Conservation (phyloP, 2,113 vertebrate genomes). For the Odontophorus gujanensis region DNA sequence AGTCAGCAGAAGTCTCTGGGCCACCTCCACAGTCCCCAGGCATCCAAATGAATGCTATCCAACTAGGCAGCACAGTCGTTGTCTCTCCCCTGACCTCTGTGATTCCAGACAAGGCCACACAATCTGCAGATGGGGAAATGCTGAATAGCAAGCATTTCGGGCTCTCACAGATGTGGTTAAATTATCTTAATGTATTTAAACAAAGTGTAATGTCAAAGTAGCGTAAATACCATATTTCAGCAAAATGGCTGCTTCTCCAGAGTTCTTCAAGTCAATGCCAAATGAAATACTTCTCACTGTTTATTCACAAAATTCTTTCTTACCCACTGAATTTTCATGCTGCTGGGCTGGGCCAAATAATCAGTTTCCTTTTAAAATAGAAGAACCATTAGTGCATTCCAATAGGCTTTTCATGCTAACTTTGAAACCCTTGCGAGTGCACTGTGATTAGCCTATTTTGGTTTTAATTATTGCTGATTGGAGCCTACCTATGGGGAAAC, state of each 20-base stretch:
- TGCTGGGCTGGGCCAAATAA: conserved; percentile 24
- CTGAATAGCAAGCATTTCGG: neutral
- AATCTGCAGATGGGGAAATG: neutral
- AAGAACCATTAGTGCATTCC: conserved; percentile 38
- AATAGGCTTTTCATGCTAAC: neutral
- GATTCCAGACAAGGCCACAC: conserved; percentile 2
- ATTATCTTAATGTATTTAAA: conserved; percentile 63
- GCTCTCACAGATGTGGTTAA: conserved; percentile 44
- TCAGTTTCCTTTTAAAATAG: conserved; percentile 44
- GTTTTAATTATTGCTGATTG: conserved; percentile 22
- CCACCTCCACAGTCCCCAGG: neutral
- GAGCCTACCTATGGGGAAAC: conserved; percentile 30
- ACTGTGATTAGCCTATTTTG: neutral
- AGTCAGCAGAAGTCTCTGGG: neutral
- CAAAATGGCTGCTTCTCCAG: conserved; percentile 38
- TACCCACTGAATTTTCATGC: conserved; percentile 54
- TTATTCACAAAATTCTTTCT: conserved; percentile 65
- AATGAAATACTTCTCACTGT: conserved; percentile 63
- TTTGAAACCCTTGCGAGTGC: neutral
- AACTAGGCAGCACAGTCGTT: neutral
- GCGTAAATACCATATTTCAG: conserved; percentile 63
- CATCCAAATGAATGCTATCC: neutral
- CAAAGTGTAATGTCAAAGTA: conserved; percentile 47
- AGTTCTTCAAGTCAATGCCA: neutral
- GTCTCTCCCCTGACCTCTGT: neutral